Evolutionary conservation across 2,797 vertebrate genomes (phyloP).

Genomic region (Sebastes wilsoni): DNA sequence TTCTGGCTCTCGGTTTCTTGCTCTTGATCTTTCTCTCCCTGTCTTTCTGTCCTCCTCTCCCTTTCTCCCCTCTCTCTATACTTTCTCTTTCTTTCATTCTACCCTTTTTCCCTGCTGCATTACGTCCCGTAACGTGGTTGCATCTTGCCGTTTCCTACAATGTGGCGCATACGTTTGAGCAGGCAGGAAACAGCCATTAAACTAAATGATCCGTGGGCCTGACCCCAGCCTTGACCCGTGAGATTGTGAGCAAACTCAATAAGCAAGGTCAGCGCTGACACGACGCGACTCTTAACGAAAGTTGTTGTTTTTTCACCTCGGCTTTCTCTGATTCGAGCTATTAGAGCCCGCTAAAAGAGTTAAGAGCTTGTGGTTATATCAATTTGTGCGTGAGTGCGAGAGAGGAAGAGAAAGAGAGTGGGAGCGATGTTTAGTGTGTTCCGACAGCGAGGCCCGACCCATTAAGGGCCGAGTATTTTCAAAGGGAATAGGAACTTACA

Average conservation of each 20-base stretch:
- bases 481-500: slow-evolving; percentile 64
- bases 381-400: neutral
- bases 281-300: slow-evolving; percentile 48
- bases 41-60: neutral
- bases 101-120: neutral
- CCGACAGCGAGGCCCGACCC: slow-evolving; percentile 47
- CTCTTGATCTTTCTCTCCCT: slow-evolving; percentile 2
- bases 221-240: slow-evolving; percentile 78
- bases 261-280: slow-evolving; percentile 70
- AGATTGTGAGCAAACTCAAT: slow-evolving; percentile 83
- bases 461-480: slow-evolving; percentile 56
- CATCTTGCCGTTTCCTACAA: slow-evolving; percentile 48
- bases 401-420: slow-evolving; percentile 28
- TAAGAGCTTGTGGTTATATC: slow-evolving; percentile 58
- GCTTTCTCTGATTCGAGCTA: slow-evolving; percentile 58
- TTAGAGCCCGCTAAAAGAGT: slow-evolving; percentile 61
- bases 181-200: slow-evolving; percentile 77
- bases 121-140: slow-evolving; percentile 34
- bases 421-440: slow-evolving; percentile 40
- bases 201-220: slow-evolving; percentile 74
- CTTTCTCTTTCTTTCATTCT: neutral
- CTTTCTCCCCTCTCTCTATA: slow-evolving; percentile 3
- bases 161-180: slow-evolving; percentile 59
- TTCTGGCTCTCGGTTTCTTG: slow-evolving; percentile 13
- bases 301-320: slow-evolving; percentile 15